Evolutionary conservation across 37 sponge, comb jelly and placozoan species (phyloP).

Genomic region (Lycopodina hypogea): DNA sequence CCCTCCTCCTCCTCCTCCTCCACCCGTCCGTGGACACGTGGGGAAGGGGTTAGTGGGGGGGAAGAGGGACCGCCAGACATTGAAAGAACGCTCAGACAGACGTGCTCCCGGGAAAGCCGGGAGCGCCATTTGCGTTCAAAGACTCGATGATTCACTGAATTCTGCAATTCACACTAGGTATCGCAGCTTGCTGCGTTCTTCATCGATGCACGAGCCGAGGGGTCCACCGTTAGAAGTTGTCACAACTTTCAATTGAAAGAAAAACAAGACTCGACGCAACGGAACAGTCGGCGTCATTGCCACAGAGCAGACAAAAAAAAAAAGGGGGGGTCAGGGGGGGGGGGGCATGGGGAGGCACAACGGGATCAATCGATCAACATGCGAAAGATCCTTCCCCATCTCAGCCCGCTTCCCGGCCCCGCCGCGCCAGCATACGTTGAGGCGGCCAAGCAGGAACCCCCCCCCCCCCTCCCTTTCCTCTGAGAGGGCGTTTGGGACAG

Average conservation of each 20-base stretch:
- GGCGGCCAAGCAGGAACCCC: slow-evolving; percentile 48
- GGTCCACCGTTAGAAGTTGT: slow-evolving; percentile 90
- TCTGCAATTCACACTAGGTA: slow-evolving; percentile 92
- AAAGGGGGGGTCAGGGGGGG: slow-evolving; percentile 33
- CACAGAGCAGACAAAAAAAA: slow-evolving; percentile 5
- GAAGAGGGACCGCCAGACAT: too few relatives aligned
- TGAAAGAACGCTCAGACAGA: slow-evolving; percentile 82
- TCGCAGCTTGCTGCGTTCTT: slow-evolving; percentile 88
- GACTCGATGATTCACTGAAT: slow-evolving; percentile 93
- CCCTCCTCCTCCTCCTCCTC: slow-evolving; percentile 7
- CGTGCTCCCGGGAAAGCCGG: slow-evolving; percentile 40
- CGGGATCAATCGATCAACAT: too few relatives aligned
- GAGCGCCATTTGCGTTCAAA: slow-evolving; percentile 89
- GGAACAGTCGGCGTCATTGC: not conserved
- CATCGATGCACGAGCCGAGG: slow-evolving; percentile 87
- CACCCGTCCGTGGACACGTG: not conserved
- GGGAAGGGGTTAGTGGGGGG: too few relatives aligned
- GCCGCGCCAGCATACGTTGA: slow-evolving; percentile 57
- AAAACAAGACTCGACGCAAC: not conserved
- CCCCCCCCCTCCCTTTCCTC: too few relatives aligned
- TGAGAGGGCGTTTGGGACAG: not conserved
- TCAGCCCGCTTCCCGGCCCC: not conserved
- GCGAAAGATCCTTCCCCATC: too few relatives aligned
- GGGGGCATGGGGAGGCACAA: slow-evolving; percentile 26
- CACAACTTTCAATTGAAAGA: not conserved